phyloP scores from a whole-genome alignment of 2,113 vertebrate genomes.

The Prionailurus bengalensis region DNA sequence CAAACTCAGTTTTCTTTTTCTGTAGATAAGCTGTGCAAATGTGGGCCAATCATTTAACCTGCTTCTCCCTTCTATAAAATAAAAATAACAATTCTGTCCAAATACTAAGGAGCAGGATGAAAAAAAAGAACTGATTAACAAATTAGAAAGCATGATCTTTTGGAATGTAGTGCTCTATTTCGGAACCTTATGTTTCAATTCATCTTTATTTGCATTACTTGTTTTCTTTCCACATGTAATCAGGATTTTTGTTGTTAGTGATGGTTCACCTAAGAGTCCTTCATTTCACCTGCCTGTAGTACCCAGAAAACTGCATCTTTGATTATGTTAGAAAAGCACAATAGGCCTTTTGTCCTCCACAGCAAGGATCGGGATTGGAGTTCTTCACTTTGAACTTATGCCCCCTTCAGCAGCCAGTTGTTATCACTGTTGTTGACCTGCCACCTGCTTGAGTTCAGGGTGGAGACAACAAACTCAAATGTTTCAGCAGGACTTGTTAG shows the following conservation, averaged over 20 bases:
- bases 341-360: not conserved
- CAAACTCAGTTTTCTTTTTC: constrained; percentile 62
- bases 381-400: constrained; percentile 38
- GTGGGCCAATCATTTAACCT: constrained; percentile 24
- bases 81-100: constrained; percentile 55
- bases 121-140: not conserved
- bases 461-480: constrained; percentile 36
- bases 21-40: constrained; percentile 15
- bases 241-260: constrained; percentile 29
- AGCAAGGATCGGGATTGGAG: constrained; percentile 27
- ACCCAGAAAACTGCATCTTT: constrained; percentile 32
- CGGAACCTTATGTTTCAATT: constrained; percentile 42
- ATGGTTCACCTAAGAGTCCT: constrained; percentile 55
- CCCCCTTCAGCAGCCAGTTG: not conserved
- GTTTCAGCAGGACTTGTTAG: constrained; percentile 56
- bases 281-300: constrained; percentile 30
- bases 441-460: constrained; percentile 20
- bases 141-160: constrained; percentile 46
- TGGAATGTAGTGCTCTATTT: constrained; percentile 36
- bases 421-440: not conserved
- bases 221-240: constrained; percentile 63
- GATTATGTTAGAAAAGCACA: constrained; percentile 23
- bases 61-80: constrained; percentile 14
- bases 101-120: constrained; percentile 45
- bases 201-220: constrained; percentile 43